Percentiles rank a stretch among this genome's conserved stretches.
phyloP scores from a whole-genome alignment of 2,888 invertebrate genomes.

The Xylocampa areola region DNA sequence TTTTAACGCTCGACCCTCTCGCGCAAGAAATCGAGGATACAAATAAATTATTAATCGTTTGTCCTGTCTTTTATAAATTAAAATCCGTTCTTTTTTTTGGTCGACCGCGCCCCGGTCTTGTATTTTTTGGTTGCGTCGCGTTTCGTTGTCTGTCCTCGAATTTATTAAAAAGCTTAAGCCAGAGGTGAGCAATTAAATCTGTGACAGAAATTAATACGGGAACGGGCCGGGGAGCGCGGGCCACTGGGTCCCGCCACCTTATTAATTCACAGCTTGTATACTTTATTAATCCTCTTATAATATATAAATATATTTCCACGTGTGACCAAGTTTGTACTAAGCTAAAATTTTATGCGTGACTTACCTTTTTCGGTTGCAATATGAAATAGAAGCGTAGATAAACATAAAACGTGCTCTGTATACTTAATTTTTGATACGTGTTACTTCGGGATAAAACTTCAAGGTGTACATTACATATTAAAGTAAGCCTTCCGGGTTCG shows the following conservation, averaged over 20 bases:
- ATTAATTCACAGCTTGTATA: slow-evolving; percentile 79
- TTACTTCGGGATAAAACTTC: slow-evolving; percentile 37
- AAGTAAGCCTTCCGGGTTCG: slow-evolving; percentile 56
- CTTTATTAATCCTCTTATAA: slow-evolving; percentile 79
- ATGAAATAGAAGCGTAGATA: slow-evolving; percentile 37
- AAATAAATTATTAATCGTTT: slow-evolving; percentile 90
- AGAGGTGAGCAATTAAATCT: slow-evolving; percentile 88
- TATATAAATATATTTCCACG: slow-evolving; percentile 66
- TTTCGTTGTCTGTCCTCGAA: slow-evolving; percentile 86
- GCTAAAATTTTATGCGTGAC: slow-evolving; percentile 38
- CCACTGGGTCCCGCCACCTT: slow-evolving; percentile 69
- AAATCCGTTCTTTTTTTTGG: slow-evolving; percentile 87
- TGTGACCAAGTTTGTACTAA: slow-evolving; percentile 29
- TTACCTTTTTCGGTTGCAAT: slow-evolving; percentile 40
- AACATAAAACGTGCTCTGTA: slow-evolving; percentile 39
- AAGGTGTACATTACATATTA: slow-evolving; percentile 61
- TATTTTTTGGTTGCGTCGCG: slow-evolving; percentile 84
- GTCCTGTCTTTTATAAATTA: slow-evolving; percentile 90
- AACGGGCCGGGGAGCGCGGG: slow-evolving; percentile 72
- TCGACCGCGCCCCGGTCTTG: slow-evolving; percentile 73
- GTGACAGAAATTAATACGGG: slow-evolving; percentile 88
- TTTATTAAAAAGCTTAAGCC: slow-evolving; percentile 88
- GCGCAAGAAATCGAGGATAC: slow-evolving; percentile 87
- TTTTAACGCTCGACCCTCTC: slow-evolving; percentile 88
- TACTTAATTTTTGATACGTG: slow-evolving; percentile 39